These are phyloP conservation scores for Columba livia DNA, from an alignment of 2,113 vertebrate genomes.

Conservation along the genomic window DNA sequence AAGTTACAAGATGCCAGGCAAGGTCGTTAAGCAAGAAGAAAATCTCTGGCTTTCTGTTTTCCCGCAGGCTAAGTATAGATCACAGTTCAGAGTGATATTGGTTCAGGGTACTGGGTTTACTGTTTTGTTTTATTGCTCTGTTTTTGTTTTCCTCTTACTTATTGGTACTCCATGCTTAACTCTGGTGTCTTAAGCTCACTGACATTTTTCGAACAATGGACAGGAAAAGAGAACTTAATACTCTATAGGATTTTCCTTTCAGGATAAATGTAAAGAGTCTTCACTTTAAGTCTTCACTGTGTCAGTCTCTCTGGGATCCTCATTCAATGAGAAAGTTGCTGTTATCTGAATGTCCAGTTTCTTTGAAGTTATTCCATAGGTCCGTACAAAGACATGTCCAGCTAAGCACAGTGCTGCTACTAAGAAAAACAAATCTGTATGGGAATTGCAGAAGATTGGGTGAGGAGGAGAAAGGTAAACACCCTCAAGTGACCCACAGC, in stretches of 20 bases:
- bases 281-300: accelerated
- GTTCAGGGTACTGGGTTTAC: neutral
- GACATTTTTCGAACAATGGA: neutral
- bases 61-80: neutral
- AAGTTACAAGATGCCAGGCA: neutral
- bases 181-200: neutral
- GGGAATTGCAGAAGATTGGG: too few relatives aligned
- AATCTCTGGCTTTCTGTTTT: neutral
- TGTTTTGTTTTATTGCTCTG: neutral
- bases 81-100: neutral
- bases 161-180: neutral
- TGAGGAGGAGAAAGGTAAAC: too few relatives aligned
- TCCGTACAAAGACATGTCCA: neutral
- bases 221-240: neutral
- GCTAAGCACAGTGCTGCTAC: neutral
- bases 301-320: neutral
- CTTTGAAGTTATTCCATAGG: neutral
- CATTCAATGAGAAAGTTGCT: neutral
- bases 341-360: neutral
- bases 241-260: neutral
- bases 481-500: too few relatives aligned
- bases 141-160: neutral
- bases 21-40: neutral
- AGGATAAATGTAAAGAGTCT: neutral
- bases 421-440: neutral